Conservation (phyloP, 1,140 invertebrate species). For the Thereuonema tuberculata region DNA sequence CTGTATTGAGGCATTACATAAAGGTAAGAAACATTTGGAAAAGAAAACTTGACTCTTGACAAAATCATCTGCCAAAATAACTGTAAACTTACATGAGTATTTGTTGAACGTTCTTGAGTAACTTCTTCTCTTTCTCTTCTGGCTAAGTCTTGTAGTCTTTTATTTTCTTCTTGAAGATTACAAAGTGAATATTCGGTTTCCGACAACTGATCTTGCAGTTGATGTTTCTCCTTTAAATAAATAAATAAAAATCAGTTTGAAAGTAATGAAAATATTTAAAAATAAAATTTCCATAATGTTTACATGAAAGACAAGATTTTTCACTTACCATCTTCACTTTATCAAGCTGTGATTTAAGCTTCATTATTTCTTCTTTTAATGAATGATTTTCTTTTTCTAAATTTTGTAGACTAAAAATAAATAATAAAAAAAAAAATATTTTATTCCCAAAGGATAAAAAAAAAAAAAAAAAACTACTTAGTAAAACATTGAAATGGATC, state of each 20-base stretch:
- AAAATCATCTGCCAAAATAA: too few species aligned
- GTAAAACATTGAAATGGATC: too few species aligned
- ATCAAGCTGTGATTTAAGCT: conserved; percentile 42
- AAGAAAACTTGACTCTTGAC: too few species aligned
- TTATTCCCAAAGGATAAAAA: too few species aligned
- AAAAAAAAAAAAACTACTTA: too few species aligned
- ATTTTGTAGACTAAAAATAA: conserved; percentile 45
- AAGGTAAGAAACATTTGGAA: too few species aligned
- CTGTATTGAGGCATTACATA: neutral
- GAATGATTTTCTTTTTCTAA: conserved; percentile 61
- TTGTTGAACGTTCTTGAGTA: conserved; percentile 29
- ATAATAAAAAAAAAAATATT: neutral
- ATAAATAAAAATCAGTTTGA: neutral
- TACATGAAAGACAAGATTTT: too few species aligned
- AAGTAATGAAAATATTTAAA: neutral
- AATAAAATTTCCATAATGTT: neutral
- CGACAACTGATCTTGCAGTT: conserved; percentile 37
- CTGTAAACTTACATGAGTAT: conserved; percentile 26
- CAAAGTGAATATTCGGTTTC: conserved; percentile 41
- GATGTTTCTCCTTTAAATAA: conserved; percentile 32
- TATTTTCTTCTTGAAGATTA: conserved; percentile 40
- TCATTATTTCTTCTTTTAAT: conserved; percentile 55
- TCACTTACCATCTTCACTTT: conserved; percentile 32
- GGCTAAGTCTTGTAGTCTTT: conserved; percentile 38
- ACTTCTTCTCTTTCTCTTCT: conserved; percentile 41